phyloP scores from a whole-genome alignment of 2,888 invertebrate species.

The Orthosia gothica region DNA sequence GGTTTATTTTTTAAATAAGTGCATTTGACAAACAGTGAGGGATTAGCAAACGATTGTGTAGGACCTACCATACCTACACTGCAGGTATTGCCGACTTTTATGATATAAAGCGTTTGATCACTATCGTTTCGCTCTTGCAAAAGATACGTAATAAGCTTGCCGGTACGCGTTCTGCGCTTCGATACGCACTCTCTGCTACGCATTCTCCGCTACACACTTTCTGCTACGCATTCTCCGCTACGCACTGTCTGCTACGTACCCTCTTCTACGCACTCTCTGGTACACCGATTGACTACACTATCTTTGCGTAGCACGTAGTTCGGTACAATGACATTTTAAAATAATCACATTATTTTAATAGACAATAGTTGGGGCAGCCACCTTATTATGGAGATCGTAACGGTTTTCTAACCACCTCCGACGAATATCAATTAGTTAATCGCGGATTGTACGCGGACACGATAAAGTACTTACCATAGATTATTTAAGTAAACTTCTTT shows the following conservation, averaged over 20 bases:
- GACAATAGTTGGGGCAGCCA: conserved; percentile 23
- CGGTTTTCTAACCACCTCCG: conserved; percentile 60
- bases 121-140: too few relatives aligned
- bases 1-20: too few relatives aligned
- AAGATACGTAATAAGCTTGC: too few relatives aligned
- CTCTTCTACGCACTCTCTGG: conserved; percentile 5
- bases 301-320: conserved; percentile 12
- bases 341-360: neutral
- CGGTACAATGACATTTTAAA: conserved; percentile 24
- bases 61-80: too few relatives aligned
- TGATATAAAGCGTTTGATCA: too few relatives aligned
- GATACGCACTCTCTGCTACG: neutral
- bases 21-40: too few relatives aligned
- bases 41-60: too few relatives aligned
- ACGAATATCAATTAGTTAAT: conserved; percentile 56
- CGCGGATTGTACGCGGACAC: conserved; percentile 39
- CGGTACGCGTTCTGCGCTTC: conserved; percentile 1
- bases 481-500: conserved; percentile 10
- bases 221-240: neutral
- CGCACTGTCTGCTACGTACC: neutral
- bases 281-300: conserved; percentile 12
- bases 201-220: too few relatives aligned
- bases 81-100: too few relatives aligned
- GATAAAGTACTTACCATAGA: conserved; percentile 38
- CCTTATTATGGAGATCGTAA: conserved; percentile 60